Evolutionary conservation across 2,888 invertebrate genomes (phyloP).

Genomic region (Teleiodes luculella): DNA sequence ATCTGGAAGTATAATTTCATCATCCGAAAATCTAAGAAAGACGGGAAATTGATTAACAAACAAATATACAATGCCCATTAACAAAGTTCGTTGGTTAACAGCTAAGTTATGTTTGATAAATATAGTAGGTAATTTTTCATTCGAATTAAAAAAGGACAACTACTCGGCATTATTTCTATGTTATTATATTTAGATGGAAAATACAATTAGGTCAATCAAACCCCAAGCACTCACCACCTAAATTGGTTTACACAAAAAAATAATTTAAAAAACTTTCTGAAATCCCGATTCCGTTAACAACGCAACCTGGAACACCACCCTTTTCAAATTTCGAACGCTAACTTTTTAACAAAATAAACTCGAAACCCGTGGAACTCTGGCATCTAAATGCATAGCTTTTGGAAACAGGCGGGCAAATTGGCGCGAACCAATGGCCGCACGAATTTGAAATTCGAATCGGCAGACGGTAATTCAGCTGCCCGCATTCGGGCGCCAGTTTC

Average conservation of each 20-base stretch:
- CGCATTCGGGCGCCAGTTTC: background rate
- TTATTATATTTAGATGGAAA: too few relatives aligned
- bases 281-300: background rate
- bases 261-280: background rate
- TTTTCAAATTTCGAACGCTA: background rate
- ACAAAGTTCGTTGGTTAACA: too few relatives aligned
- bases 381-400: slow-evolving; percentile 17
- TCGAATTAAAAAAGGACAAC: too few relatives aligned
- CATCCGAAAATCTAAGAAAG: too few relatives aligned
- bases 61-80: too few relatives aligned
- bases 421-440: slow-evolving; percentile 1
- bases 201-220: too few relatives aligned
- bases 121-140: too few relatives aligned
- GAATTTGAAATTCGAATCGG: slow-evolving; percentile 16
- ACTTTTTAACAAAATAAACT: background rate
- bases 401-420: slow-evolving; percentile 14
- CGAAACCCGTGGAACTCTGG: background rate
- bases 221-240: too few relatives aligned
- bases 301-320: background rate
- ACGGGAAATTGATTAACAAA: too few relatives aligned
- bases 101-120: too few relatives aligned
- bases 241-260: background rate
- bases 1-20: too few relatives aligned
- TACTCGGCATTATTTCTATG: too few relatives aligned
- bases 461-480: background rate